phyloP scores from a whole-genome alignment of 2,797 vertebrate species.

The Anniella stebbinsi region DNA sequence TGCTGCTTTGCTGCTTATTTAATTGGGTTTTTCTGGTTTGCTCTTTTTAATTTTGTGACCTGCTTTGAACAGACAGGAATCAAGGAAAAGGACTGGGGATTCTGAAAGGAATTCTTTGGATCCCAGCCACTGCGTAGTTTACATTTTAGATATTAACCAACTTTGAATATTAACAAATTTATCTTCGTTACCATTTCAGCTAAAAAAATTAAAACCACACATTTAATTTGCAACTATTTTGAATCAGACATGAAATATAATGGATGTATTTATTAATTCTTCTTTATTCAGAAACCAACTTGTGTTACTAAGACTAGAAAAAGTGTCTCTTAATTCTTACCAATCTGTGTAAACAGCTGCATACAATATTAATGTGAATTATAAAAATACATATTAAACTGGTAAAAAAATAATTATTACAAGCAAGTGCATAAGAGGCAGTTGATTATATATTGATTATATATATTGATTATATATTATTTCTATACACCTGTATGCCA shows the following conservation, averaged over 20 bases:
- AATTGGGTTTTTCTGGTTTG: too few relatives aligned
- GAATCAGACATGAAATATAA: background rate
- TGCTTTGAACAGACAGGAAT: background rate
- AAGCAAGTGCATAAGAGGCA: background rate
- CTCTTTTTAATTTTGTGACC: too few relatives aligned
- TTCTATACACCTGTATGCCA: background rate
- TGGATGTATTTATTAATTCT: background rate
- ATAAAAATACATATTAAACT: background rate
- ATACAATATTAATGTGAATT: background rate
- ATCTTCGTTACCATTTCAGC: background rate
- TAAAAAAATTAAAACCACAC: background rate
- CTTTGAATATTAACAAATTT: constrained; percentile 1
- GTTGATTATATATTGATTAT: background rate
- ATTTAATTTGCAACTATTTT: background rate
- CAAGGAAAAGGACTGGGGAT: background rate
- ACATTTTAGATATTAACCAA: constrained; percentile 1
- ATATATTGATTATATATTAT: too few relatives aligned
- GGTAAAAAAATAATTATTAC: too few relatives aligned
- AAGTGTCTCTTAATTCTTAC: background rate
- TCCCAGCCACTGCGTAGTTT: background rate
- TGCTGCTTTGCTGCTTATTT: too few relatives aligned
- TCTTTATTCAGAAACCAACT: background rate
- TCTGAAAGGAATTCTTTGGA: background rate
- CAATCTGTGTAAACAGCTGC: background rate
- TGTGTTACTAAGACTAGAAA: background rate